Evolutionary conservation across 2,797 vertebrate species (phyloP).

Genomic region (Danio kyathit): DNA sequence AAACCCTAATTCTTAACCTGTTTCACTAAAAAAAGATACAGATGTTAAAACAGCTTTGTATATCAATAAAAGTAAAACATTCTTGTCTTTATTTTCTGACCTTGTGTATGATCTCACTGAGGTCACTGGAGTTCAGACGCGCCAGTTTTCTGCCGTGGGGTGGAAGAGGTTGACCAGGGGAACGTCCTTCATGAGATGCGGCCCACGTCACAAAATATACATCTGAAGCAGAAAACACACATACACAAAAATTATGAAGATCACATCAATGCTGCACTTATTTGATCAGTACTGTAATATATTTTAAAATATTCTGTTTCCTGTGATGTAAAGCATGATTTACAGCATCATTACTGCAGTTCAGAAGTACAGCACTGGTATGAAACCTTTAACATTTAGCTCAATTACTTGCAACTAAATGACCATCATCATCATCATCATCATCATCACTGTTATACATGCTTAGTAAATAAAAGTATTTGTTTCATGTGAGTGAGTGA

Average conservation of each 20-base stretch:
- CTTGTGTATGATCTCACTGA: conserved; percentile 93
- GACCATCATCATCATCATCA: too few species aligned
- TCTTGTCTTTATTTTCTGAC: conserved; percentile 70
- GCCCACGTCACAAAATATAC: conserved; percentile 95
- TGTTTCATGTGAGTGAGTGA: too few species aligned
- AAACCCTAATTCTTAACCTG: too few species aligned
- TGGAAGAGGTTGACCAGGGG: conserved; percentile 85
- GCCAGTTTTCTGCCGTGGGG: conserved; percentile 91
- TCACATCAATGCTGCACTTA: not conserved
- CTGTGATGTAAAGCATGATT: too few species aligned
- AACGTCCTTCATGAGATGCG: conserved; percentile 75
- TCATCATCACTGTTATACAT: too few species aligned
- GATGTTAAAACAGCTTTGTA: too few species aligned
- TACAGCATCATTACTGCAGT: not conserved
- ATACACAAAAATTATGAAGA: not conserved
- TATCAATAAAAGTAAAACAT: too few species aligned
- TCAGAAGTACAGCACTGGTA: too few species aligned
- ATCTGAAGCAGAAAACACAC: conserved; percentile 73
- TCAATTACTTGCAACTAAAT: too few species aligned
- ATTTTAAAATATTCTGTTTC: not conserved
- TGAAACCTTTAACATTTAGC: too few species aligned
- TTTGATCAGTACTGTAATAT: not conserved
- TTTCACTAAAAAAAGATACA: too few species aligned
- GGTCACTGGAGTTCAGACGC: conserved; percentile 82
- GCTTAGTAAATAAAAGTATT: too few species aligned